Base-by-base conservation (phyloP, 2,797 vertebrate genomes). In the Microcaecilia unicolor region DNA sequence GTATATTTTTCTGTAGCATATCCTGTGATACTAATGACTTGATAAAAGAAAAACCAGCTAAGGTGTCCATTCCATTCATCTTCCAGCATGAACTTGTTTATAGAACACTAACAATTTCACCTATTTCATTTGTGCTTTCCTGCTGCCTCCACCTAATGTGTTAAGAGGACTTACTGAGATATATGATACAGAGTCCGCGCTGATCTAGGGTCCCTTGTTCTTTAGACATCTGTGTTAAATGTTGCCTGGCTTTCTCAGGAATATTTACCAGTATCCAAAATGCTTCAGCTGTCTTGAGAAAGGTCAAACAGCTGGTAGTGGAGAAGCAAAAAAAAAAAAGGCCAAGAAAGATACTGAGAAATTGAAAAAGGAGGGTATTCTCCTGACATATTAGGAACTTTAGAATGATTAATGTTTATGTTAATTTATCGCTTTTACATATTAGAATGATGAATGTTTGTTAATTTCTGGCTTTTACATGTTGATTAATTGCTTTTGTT, bases 401-500 rank as follows among this genome's bases (percentile, higher is more conserved):
- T 67, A 75, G 61, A 67, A 65, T 74, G 71, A 76, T 75, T 58
- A 70, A 76, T 72, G 73, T 58, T 75, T 73, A 57, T 48, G 51
- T 75, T 76, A 72, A 73, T 78, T 59, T 59, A 64, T 67, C 60
- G 50, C 54, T 63, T 70, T 66, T 70, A 63, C 64, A 37, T 69
- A 76, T 72, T 69, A 73, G 61, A 64, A 65, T 75, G 71, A 76
- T 75, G 63, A 70, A 76, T 72, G 73, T 54, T 70, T 50, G 51
- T 75, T 76, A 72, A 73, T 78, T 64, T 62, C 67, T 70, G 56
- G 51, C 55, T 61, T 70, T 64, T 70, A 66, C 64, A 35, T 70
- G 62, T 71, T 75, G 75, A 75, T 76, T 66, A 75, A 76, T 78
- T 66, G 67, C 70, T 64, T 67, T 65, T 61, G 56, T 72, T 67